Evolutionary conservation across 1,140 invertebrate genomes (phyloP), one percentile per base, ranked within the genome.

Genomic region (Diploscapter pachys): DNA sequence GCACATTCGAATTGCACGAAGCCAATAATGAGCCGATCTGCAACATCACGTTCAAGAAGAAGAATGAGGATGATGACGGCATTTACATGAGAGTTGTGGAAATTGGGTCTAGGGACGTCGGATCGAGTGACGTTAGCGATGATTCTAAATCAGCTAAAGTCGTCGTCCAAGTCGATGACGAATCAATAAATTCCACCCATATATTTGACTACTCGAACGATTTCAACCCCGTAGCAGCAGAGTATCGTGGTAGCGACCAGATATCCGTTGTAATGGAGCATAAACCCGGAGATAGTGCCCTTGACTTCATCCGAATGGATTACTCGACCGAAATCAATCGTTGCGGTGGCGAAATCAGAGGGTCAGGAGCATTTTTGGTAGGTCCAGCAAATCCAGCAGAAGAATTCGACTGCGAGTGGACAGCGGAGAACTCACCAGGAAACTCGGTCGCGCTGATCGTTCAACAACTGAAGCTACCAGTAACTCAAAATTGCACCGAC

Each of bases 401-500:
- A 73, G 61, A 73, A 8, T 72, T 64, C 52, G 75, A 79, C 31
- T 79, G 77, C 63, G 63, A 55, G 9, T 79, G 73, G 70, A 78
- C 77, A 49, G 49, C 69, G 51, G 31, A 48, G 4, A 76, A 75
- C 49, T 63, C 51, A 52, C 54, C 63, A 51, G 77, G 77, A 77
- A 79, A 79, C 31, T 54, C 49, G 4, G 77, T 79, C 2, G 63
- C 49, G 8, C 11, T 70, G 9, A 77, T 50, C 8, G 59, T 73
- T 70, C 8, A 52, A 72, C 75, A 63, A 73, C 66, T 62, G 48
- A 2, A 3, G 31, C 68, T 82, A 49, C 80, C 77, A 48, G 53
- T 5, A 5, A 68, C 76, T 3, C 73, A 82, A 53, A 82, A 77
- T 70, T 82, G 81, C 65, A 65, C 76, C 2, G 80, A 80, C 31